phyloP scores from a whole-genome alignment of 2,888 invertebrate genomes.

The Agrochola lota region DNA sequence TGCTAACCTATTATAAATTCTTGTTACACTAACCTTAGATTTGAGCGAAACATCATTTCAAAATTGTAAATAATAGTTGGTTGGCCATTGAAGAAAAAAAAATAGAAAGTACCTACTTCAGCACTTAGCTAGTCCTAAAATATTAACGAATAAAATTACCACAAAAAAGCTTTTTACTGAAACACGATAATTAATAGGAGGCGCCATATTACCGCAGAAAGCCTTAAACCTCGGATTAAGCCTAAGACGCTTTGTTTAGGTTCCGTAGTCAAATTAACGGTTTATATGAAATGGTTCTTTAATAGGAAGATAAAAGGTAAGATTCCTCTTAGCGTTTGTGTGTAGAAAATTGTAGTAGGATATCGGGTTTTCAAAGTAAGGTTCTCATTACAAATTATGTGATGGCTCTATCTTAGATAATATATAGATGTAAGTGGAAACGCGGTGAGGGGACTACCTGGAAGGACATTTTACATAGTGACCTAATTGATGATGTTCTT shows the following conservation, averaged over 20 bases:
- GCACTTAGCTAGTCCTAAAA: conserved; percentile 26
- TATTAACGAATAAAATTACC: conserved; percentile 43
- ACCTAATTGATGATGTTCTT: no score
- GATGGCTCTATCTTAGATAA: not conserved
- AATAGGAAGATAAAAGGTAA: conserved; percentile 14
- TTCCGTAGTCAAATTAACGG: conserved; percentile 30
- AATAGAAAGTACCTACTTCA: not conserved
- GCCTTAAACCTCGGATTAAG: conserved; percentile 26
- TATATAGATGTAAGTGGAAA: no score
- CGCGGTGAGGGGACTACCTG: no score
- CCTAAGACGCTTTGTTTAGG: conserved; percentile 41
- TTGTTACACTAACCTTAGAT: no score
- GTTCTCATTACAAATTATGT: no score
- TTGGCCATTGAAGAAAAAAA: not conserved
- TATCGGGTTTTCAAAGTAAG: not conserved
- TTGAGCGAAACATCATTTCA: no score
- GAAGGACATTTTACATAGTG: no score
- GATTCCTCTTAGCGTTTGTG: not conserved
- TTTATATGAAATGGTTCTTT: conserved; percentile 24
- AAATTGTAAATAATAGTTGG: not conserved
- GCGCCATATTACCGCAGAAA: conserved; percentile 18
- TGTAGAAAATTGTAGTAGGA: not conserved
- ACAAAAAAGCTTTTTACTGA: conserved; percentile 46
- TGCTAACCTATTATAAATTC: no score
- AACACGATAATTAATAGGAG: conserved; percentile 56